phyloP scores from a whole-genome alignment of 64 coral and sea anemone species.

The Stichodactyla mertensii region DNA sequence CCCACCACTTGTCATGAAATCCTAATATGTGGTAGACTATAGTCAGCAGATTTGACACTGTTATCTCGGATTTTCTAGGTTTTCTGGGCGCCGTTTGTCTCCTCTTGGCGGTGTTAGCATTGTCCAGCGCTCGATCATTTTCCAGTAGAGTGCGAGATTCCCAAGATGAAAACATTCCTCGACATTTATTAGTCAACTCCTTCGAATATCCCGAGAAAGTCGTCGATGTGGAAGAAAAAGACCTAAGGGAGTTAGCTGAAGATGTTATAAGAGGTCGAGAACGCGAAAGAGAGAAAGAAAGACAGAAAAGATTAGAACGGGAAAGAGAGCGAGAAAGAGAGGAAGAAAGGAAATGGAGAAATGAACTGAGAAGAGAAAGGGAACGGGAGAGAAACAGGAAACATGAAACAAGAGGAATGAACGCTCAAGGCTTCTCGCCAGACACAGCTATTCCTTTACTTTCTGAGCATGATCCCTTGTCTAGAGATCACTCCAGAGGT shows the following conservation, averaged over 20 bases:
- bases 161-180: background rate
- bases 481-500: background rate
- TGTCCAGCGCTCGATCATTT: constrained; percentile 9
- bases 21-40: background rate
- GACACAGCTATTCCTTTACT: background rate
- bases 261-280: background rate
- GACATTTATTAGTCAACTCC: background rate
- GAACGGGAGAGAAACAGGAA: background rate
- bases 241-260: background rate
- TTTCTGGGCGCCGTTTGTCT: background rate
- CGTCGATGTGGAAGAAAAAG: background rate
- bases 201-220: background rate
- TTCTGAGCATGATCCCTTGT: background rate
- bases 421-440: background rate
- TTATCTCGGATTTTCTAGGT: constrained; percentile 12
- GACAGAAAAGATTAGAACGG: background rate
- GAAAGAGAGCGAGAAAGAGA: background rate
- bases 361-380: background rate
- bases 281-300: constrained; percentile 5
- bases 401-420: background rate
- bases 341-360: background rate
- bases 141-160: background rate
- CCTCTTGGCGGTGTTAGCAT: background rate
- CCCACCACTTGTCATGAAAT: no score
- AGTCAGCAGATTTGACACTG: background rate